Evolutionary conservation across 2,888 invertebrate genomes (phyloP).

Genomic region (Oxyteleia sp.): DNA sequence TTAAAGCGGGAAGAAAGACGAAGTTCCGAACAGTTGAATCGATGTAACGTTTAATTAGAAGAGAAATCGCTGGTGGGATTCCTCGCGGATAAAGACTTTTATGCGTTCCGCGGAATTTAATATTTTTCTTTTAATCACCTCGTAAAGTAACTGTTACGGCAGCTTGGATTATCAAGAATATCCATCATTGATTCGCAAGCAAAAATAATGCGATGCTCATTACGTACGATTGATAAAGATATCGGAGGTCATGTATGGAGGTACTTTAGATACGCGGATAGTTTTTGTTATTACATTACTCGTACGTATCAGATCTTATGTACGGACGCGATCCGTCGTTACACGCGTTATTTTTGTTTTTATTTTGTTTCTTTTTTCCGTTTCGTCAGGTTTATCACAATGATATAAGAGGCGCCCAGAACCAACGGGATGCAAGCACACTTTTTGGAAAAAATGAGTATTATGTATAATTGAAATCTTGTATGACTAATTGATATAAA

Average conservation of each 20-base stretch:
- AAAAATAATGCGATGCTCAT: slow-evolving; percentile 30
- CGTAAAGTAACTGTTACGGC: no score
- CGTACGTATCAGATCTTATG: neutral
- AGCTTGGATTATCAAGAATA: no score
- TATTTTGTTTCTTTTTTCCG: no score
- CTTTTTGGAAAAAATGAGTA: no score
- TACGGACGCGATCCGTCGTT: neutral
- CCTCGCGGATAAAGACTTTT: slow-evolving; percentile 43
- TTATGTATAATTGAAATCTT: no score
- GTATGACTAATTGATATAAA: no score
- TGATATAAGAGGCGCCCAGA: no score
- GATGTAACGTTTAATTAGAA: slow-evolving; percentile 47
- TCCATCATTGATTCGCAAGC: slow-evolving; percentile 47
- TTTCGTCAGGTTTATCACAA: no score
- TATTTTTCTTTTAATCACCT: slow-evolving; percentile 65
- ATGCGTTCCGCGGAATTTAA: slow-evolving; percentile 50
- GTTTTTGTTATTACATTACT: neutral
- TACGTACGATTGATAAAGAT: slow-evolving; percentile 53
- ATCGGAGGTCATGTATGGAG: slow-evolving; percentile 1
- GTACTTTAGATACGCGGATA: neutral
- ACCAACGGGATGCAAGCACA: no score
- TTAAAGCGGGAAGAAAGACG: slow-evolving; percentile 46
- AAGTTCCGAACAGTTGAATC: neutral
- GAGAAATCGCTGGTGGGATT: slow-evolving; percentile 25
- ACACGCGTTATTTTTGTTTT: no score